Base-by-base conservation (phyloP, 1,140 invertebrate genomes). In the Drosophila simulans region DNA sequence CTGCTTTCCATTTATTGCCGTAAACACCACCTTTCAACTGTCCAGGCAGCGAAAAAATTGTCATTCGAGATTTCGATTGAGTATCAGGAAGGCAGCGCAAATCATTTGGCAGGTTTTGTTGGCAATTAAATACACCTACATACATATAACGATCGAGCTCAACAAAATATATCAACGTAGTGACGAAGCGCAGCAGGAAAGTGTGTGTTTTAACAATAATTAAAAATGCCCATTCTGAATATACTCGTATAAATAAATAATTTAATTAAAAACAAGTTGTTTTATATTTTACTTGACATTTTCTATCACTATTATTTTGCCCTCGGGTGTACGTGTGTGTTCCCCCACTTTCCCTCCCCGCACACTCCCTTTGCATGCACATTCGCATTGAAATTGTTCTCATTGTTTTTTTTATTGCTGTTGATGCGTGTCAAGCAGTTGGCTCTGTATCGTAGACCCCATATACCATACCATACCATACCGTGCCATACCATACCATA, bases 61-160 rank as follows among this genome's bases (percentile, higher is more conserved):
- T 69, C 72, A 70, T 70, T 63, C 59, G 39, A 63, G 69, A 77
- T 76, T 70, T 76, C 48, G 72, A 76, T 77, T 64, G 64, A 77
- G 58, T 76, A 63, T 77, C 75, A 58, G 74, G 64, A 43, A 63
- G 70, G 58, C 72, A 48, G 55, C 63, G 74, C 71, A 43, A 63
- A 76, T 54, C 72, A 48, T 58, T 70, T 63, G 75, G 70, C 75
- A 77, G 75, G 58, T 76, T 76, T 63, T 70, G 48, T 76, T 70
- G 42, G 12, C 27, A 46, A 20, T 56, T 56, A 45, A 13, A 46
- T 20, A 35, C 10, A 51, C 48, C 48, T 34, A 34, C 5, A 3
- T 34, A 17, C 5, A 22, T 22, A 22, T 22, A 20, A 35, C 4
- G 10, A 35, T 20, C 4, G 5, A 1, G 15, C 10, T 12, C 11